Conservation (phyloP, 2,113 vertebrate species). For the Prunella fulvescens region DNA sequence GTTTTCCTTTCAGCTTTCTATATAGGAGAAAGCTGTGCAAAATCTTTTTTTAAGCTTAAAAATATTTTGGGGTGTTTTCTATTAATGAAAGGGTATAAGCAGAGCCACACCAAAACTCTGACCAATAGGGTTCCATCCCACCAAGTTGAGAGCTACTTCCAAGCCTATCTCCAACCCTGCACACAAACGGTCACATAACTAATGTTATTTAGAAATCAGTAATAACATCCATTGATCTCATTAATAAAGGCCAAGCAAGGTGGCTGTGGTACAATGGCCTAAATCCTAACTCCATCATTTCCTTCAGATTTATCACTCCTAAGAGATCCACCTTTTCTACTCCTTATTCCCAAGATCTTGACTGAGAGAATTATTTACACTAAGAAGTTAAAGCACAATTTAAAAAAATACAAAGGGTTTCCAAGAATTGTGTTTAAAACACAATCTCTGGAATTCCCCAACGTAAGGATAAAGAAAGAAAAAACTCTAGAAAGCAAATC, state of each 20-base stretch:
- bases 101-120: not conserved
- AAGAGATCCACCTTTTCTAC: not conserved
- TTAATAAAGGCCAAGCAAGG: not conserved
- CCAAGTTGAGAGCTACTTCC: not conserved
- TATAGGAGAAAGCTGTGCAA: not conserved
- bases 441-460: not conserved
- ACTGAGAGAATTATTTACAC: not conserved
- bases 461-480: not conserved
- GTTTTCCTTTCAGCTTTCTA: not conserved
- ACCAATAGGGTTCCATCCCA: not conserved
- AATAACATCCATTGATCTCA: not conserved
- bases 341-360: not conserved
- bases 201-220: not conserved
- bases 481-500: not conserved
- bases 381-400: not conserved
- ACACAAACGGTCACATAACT: rapidly evolving
- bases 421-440: not conserved
- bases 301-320: not conserved
- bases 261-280: not conserved
- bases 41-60: not conserved
- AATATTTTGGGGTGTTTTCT: not conserved
- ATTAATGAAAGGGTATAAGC: not conserved
- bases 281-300: not conserved
- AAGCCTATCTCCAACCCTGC: not conserved
- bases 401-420: not conserved